Conservation (phyloP, 2,797 vertebrate species). For the Hemitrygon akajei region DNA sequence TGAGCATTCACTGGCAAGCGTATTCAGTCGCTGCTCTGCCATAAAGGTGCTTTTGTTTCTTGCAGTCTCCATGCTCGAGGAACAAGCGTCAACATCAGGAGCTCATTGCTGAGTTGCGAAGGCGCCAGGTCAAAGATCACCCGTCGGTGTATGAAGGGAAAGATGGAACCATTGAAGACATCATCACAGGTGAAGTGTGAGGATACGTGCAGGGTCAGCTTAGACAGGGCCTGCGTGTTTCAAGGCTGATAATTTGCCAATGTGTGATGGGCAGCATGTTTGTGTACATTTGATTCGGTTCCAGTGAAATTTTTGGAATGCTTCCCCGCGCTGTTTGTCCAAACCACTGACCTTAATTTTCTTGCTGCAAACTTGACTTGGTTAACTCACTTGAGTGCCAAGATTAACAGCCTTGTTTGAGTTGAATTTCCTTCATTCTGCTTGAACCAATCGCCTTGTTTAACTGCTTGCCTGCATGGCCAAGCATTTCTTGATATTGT, state of each 20-base stretch:
- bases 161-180: slow-evolving; percentile 94
- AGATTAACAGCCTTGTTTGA: slow-evolving; percentile 13
- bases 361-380: not conserved
- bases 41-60: not conserved
- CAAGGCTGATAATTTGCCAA: not conserved
- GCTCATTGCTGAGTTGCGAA: slow-evolving; percentile 83
- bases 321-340: not conserved
- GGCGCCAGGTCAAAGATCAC: slow-evolving; percentile 89
- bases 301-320: not conserved
- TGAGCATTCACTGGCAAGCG: not conserved
- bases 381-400: not conserved
- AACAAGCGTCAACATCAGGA: slow-evolving; percentile 88
- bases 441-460: not conserved
- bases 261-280: not conserved
- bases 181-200: slow-evolving; percentile 80
- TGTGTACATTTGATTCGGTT: not conserved
- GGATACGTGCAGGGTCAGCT: not conserved
- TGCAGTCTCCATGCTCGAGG: slow-evolving; percentile 46
- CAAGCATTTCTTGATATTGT: not conserved
- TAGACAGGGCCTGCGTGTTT: not conserved
- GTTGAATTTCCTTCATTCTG: not conserved
- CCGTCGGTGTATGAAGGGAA: slow-evolving; percentile 93
- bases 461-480: not conserved
- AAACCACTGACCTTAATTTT: not conserved
- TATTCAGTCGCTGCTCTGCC: not conserved